Evolutionary conservation across 2,888 invertebrate genomes (phyloP), one percentile per base, ranked within the genome.

Genomic region (Serripes groenlandicus): DNA sequence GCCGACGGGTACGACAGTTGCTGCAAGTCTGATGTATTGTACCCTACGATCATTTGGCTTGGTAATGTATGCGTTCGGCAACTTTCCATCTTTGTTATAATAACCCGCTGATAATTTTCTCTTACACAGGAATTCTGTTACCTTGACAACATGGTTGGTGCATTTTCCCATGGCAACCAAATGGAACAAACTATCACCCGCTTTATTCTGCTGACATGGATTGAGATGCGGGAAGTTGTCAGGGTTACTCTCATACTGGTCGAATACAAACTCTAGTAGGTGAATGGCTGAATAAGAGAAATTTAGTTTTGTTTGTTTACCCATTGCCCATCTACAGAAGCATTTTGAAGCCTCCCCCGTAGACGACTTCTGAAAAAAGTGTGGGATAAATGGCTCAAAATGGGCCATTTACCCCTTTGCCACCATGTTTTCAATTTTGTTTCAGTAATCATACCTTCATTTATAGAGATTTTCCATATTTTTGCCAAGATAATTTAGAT

Each of bases 111-210:
- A 85, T 0, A 91, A 72, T 30, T 87, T 87, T 60, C 76, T 79
- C 32, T 88, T 85, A 74, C 90, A 88, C 3, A 92, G 83, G n/a
- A 88, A 64, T 64, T 91, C 90, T 11, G 90, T 88, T 3, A 91
- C 64, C 54, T 83, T 81, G 58, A 87, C 70, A 11, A 85, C 84
- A 21, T 73, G 83, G 4, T 78, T 56, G 82, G 71, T 90, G 70
- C 80, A 88, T 18, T 88, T 89, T 0, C 78, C 80, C 64, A 77
- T 81, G 7, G 90, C 89, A 1, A 89, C 81, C 23, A 88, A 35
- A 30, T 91, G 91, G 66, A 86, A 90, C 11, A 91, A 71, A 32
- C 85, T 73, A 52, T 89, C 86, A 3, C 88, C 88, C 30, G 80
- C 73, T 5, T 62, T 49, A 68, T 91, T 85, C n/a, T 75, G 56